Base-by-base conservation (phyloP, 2,113 vertebrate genomes). In the Acanthochromis polyacanthus region DNA sequence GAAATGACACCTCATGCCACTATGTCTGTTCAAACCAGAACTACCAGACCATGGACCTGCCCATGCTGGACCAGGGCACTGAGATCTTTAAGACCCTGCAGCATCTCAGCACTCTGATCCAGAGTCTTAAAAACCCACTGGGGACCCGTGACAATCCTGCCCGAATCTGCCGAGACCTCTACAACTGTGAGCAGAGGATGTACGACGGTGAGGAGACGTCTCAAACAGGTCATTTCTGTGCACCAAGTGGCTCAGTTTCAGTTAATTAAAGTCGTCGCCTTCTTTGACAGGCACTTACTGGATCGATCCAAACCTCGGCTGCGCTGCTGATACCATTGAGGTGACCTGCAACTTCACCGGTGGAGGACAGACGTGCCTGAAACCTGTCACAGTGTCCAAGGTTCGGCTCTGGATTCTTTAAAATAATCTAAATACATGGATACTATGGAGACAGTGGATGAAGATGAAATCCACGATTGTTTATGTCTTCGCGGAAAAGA, bases 251-350 rank as follows among this genome's bases (percentile, higher is more conserved):
- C 16, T 0, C 9, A 23, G 50, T 22, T 48, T 17, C 40, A n/a
- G 17, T 51, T 55, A n/a, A 23, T 55, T 22, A 5, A 15, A 32
- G 8, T 5, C 0, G 0, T 32, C 60, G 63, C 4, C 48, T 66
- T 56, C 46, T 64, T 32, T 32, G 8, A 70, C 71, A 99, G 98
- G 98, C 71, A 95, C 94, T 79, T 99, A 99, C 94, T 99, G 97
- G 98, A 96, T 99, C 25, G 98, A 99, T 86, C 98, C 98, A 1
- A 99, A 99, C 58, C 95, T 99, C 0, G 98, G 98, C 88, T 99
- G 97, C 61, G 93, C 95, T 0, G 96, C 97, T 0, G 98, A 99
- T 90, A 96, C 95, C 64, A 95, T 99, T 0, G 95, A 99, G 84
- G 98, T 98, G 91, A 96, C 80, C 51, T 99, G 98, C 61, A 98